These are phyloP conservation scores for Eilema griseolum DNA, from an alignment of 2,888 invertebrate species.

Conservation along the genomic window DNA sequence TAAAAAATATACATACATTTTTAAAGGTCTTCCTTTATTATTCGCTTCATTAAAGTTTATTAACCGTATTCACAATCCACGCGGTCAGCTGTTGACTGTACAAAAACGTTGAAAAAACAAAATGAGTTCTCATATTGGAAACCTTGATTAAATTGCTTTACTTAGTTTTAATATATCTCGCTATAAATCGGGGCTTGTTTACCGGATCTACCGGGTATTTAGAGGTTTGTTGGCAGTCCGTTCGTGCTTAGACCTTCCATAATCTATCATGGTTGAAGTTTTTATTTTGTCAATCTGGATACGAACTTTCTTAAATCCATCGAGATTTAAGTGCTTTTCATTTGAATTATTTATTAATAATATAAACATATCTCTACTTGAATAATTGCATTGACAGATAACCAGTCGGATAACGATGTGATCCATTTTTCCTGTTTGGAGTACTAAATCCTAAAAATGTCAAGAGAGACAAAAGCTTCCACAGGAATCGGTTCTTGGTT, in stretches of 20 bases:
- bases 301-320: no score
- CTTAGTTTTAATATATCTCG: conserved; percentile 34
- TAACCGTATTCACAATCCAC: not conserved
- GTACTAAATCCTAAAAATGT: no score
- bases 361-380: no score
- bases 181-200: conserved; percentile 37
- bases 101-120: conserved; percentile 6
- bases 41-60: conserved; percentile 6
- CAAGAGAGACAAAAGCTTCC: no score
- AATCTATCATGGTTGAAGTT: not conserved
- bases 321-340: no score
- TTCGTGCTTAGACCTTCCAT: conserved; percentile 14
- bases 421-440: no score
- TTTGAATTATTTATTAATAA: no score
- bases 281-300: not conserved
- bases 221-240: conserved; percentile 36
- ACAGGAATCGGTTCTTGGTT: no score
- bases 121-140: not conserved
- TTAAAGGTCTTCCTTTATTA: not conserved
- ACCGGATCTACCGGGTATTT: conserved; percentile 43
- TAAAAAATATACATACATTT: no score
- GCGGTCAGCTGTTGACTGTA: not conserved
- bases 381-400: no score
- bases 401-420: no score
- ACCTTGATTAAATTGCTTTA: conserved; percentile 26